Evolutionary conservation across 2,797 vertebrate species (phyloP).

Genomic region (Anomalospiza imberbis): DNA sequence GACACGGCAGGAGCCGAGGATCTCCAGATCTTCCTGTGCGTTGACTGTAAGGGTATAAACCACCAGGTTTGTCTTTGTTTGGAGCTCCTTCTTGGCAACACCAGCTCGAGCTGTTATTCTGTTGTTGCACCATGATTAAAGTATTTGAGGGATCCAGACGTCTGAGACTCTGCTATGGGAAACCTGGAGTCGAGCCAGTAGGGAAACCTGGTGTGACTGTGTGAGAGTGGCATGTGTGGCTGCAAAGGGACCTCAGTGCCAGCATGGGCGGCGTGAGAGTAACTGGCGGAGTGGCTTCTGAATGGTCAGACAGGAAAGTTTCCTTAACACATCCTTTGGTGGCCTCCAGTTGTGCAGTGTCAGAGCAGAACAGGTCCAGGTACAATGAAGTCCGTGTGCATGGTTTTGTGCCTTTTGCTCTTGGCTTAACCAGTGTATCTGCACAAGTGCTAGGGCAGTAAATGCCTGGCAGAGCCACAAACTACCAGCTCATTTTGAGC

Average conservation of each 20-base stretch:
- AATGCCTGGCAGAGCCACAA: not conserved
- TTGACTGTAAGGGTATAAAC: not conserved
- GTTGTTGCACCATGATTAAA: not conserved
- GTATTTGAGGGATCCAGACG: not conserved
- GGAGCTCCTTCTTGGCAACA: not conserved
- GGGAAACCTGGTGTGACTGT: not conserved
- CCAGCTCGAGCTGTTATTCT: accelerated
- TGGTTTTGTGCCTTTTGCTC: not conserved
- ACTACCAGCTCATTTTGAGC: not conserved
- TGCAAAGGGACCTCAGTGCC: not conserved
- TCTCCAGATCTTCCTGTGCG: not conserved
- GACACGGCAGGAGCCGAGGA: accelerated
- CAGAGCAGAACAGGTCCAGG: not conserved
- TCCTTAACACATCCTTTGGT: not conserved
- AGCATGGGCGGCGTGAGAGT: not conserved
- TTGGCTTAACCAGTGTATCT: not conserved
- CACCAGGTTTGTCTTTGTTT: not conserved
- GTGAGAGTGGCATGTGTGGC: not conserved
- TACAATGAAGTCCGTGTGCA: not conserved
- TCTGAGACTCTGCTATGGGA: not conserved
- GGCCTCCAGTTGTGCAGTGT: not conserved
- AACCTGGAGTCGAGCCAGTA: not conserved
- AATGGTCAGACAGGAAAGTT: not conserved
- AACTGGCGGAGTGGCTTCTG: not conserved
- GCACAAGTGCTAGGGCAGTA: not conserved